Percentiles rank a stretch among this genome's conserved stretches.
phyloP scores from a whole-genome alignment of 2,888 invertebrate species.

The Pachliopta kotzebuea region DNA sequence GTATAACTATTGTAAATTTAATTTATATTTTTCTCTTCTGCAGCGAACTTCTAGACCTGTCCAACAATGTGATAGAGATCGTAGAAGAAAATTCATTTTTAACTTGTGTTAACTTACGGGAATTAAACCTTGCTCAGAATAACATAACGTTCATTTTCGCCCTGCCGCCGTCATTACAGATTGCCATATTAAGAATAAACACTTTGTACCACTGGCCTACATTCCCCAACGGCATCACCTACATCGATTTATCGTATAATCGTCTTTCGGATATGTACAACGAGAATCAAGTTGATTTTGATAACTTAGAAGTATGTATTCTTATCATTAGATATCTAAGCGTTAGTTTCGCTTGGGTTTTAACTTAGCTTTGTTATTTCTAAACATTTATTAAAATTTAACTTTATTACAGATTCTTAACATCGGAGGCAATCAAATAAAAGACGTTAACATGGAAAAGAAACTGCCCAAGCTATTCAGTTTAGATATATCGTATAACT shows the following conservation, averaged over 20 bases:
- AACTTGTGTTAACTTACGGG: slow-evolving; percentile 57
- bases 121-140: slow-evolving; percentile 72
- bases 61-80: slow-evolving; percentile 69
- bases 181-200: slow-evolving; percentile 64
- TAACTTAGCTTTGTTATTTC: background rate
- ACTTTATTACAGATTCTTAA: slow-evolving; percentile 61
- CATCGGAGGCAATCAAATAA: slow-evolving; percentile 70
- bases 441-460: slow-evolving; percentile 62
- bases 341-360: background rate
- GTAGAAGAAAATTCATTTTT: slow-evolving; percentile 66
- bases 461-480: slow-evolving; percentile 65
- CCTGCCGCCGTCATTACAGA: slow-evolving; percentile 61
- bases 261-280: slow-evolving; percentile 60
- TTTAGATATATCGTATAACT: slow-evolving; percentile 77
- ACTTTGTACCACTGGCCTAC: slow-evolving; percentile 68
- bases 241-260: slow-evolving; percentile 70
- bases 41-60: slow-evolving; percentile 70
- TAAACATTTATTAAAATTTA: slow-evolving; percentile 3
- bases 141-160: slow-evolving; percentile 67
- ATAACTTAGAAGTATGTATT: slow-evolving; percentile 64
- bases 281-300: slow-evolving; percentile 61
- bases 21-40: slow-evolving; percentile 34
- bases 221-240: slow-evolving; percentile 65
- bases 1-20: background rate
- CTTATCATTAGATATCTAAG: too few species aligned